phyloP scores from a whole-genome alignment of 2,888 invertebrate genomes.

The Phortica magna region DNA sequence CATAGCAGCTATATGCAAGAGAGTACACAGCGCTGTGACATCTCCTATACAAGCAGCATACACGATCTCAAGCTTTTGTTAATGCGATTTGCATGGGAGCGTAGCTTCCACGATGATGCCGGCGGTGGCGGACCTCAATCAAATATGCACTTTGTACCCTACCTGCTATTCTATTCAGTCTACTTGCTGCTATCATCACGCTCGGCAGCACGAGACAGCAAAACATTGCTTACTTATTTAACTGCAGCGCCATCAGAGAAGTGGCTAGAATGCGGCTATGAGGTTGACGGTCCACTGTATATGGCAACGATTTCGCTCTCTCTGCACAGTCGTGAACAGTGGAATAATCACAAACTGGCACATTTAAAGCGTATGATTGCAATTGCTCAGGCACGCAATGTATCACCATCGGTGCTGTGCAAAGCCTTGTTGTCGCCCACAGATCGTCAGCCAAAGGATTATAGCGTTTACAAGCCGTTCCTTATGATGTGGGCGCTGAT shows the following conservation, averaged over 20 bases:
- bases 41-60: conserved; percentile 80
- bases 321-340: conserved; percentile 87
- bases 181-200: conserved; percentile 95
- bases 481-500: conserved; percentile 91
- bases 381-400: conserved; percentile 88
- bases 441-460: conserved; percentile 82
- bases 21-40: conserved; percentile 78
- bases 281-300: conserved; percentile 95
- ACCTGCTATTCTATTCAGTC: conserved; percentile 94
- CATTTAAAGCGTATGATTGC: conserved; percentile 88
- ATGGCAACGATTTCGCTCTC: conserved; percentile 89
- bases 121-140: conserved; percentile 98
- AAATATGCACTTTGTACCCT: conserved; percentile 97
- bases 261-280: conserved; percentile 90
- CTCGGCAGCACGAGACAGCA: conserved; percentile 87
- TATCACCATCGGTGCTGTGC: conserved; percentile 80
- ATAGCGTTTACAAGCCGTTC: conserved; percentile 90
- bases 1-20: conserved; percentile 90
- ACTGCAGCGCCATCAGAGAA: conserved; percentile 82
- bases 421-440: conserved; percentile 79
- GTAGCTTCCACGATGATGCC: conserved; percentile 98
- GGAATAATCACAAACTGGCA: conserved; percentile 85
- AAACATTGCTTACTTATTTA: conserved; percentile 86
- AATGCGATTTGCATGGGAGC: conserved; percentile 93
- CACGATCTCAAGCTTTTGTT: conserved; percentile 96